A percentile compares a stretch with the other conserved stretches of the same genome.
phyloP scores from a whole-genome alignment of 2,888 invertebrate species.

The Linnaemya tessellans region DNA sequence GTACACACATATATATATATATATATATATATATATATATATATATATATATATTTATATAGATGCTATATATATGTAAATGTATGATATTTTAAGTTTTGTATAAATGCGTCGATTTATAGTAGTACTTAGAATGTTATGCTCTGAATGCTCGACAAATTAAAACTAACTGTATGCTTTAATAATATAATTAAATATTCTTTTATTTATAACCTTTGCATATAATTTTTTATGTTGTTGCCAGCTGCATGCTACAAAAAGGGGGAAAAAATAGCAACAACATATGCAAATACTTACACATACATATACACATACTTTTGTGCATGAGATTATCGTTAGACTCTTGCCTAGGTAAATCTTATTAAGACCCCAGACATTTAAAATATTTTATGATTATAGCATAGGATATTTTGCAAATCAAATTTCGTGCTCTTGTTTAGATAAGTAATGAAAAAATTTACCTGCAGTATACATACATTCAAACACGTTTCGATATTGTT shows the following conservation, averaged over 20 bases:
- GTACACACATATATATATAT: neutral
- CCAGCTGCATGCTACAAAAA: neutral
- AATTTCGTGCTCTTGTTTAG: neutral
- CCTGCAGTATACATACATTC: neutral
- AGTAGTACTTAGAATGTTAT: slow-evolving; percentile 30
- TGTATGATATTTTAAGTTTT: neutral
- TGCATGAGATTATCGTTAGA: slow-evolving; percentile 33
- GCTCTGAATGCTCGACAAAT: slow-evolving; percentile 56
- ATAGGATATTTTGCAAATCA: slow-evolving; percentile 50
- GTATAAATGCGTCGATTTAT: neutral
- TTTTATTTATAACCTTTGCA: slow-evolving; percentile 48
- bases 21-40: neutral
- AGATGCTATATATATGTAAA: neutral
- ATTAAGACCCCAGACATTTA: slow-evolving; percentile 33
- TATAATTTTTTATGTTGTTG: slow-evolving; percentile 1
- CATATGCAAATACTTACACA: too few species aligned
- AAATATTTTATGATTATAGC: slow-evolving; percentile 40
- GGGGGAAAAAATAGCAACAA: neutral
- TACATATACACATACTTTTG: too few species aligned
- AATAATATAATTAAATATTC: slow-evolving; percentile 46
- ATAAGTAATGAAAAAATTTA: neutral
- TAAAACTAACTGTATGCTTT: slow-evolving; percentile 62
- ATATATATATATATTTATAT: neutral
- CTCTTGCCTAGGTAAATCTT: slow-evolving; percentile 52
- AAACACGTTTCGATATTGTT: too few species aligned